Conservation (phyloP, 2,888 invertebrate genomes). For the Dendrolimus houi region DNA sequence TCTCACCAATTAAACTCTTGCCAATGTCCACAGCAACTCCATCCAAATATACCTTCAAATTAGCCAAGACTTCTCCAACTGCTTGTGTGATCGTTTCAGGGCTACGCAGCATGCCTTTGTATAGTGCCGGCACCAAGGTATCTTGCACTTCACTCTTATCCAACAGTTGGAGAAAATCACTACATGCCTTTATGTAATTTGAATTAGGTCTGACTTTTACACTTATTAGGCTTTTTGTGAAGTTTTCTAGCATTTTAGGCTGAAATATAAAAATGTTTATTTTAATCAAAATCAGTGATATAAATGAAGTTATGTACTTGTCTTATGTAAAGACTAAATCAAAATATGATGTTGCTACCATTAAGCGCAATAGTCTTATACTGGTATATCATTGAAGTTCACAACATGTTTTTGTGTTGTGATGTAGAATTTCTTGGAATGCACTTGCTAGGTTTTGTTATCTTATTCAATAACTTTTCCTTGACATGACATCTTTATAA, state of each 20-base stretch:
- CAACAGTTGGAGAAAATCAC: slow-evolving; percentile 79
- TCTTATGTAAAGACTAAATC: no score
- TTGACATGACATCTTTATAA: no score
- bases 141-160: slow-evolving; percentile 82
- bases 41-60: slow-evolving; percentile 85
- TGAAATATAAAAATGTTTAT: slow-evolving; percentile 30
- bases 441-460: no score
- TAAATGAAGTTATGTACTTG: neutral
- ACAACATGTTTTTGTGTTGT: no score
- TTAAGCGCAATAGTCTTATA: no score
- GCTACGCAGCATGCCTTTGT: slow-evolving; percentile 94
- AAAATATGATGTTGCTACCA: no score
- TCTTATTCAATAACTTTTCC: no score
- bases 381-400: no score
- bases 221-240: slow-evolving; percentile 86
- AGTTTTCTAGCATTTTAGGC: slow-evolving; percentile 80
- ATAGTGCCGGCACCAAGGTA: slow-evolving; percentile 87
- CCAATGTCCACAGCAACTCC: slow-evolving; percentile 86
- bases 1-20: slow-evolving; percentile 85
- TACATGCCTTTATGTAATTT: slow-evolving; percentile 80
- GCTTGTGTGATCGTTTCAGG: slow-evolving; percentile 93
- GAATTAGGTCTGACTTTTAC: slow-evolving; percentile 85
- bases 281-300: neutral
- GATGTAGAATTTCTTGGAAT: no score
- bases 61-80: slow-evolving; percentile 85